A percentile compares a stretch with the other conserved stretches of the same genome.
These are phyloP conservation scores for Aplocera efformata DNA, from an alignment of 2,888 invertebrate genomes.

Conservation along the genomic window DNA sequence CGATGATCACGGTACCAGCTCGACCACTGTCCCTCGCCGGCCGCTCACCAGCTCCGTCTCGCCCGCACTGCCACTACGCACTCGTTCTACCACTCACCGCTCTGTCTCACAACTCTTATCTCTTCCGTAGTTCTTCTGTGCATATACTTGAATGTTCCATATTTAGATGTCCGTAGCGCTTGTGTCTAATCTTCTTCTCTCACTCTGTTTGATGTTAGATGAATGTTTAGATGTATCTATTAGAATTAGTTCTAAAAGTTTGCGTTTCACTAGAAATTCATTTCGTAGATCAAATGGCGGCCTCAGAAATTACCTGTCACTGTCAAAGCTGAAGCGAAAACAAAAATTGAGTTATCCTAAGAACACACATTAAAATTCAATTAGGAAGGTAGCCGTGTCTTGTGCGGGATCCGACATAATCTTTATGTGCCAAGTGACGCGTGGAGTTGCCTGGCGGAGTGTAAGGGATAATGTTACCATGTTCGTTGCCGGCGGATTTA, in stretches of 20 bases:
- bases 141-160: conserved; percentile 22
- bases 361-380: conserved; percentile 1
- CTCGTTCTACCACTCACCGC: conserved; percentile 19
- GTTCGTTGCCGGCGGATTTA: conserved; percentile 1
- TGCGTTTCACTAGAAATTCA: not conserved
- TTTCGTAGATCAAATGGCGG: not conserved
- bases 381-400: not conserved
- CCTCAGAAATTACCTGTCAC: conserved; percentile 10
- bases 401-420: conserved; percentile 1
- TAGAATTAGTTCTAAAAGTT: not conserved
- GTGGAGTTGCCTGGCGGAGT: conserved; percentile 1
- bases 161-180: conserved; percentile 27
- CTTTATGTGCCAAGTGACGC: conserved; percentile 2
- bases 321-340: not conserved
- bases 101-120: conserved; percentile 15
- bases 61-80: conserved; percentile 7
- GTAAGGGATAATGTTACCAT: conserved; percentile 1
- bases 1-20: conserved; percentile 59
- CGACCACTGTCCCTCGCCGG: conserved; percentile 5
- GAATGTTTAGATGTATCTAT: conserved; percentile 21
- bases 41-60: not conserved
- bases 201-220: conserved; percentile 23
- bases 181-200: conserved; percentile 22
- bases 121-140: conserved; percentile 18
- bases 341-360: not conserved